phyloP scores from a whole-genome alignment of 1,140 invertebrate species.

The Mesaphorura yosii region DNA sequence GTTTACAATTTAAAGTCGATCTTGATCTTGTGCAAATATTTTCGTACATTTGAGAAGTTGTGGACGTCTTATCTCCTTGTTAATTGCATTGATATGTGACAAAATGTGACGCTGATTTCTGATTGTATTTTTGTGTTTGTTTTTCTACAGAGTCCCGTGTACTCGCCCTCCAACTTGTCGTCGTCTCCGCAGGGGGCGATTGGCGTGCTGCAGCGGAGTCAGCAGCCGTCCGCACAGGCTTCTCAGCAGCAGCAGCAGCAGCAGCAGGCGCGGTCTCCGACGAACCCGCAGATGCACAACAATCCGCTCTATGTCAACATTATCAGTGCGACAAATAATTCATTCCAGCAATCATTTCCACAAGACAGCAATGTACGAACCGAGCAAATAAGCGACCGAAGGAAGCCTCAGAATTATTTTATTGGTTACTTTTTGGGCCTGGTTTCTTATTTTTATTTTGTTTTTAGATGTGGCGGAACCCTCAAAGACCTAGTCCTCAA shows the following conservation, averaged over 20 bases:
- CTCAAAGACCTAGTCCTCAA: conserved; percentile 47
- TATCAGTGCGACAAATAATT: no score
- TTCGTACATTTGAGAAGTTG: no score
- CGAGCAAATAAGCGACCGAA: no score
- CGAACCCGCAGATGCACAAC: conserved; percentile 13
- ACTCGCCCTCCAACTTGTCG: no score
- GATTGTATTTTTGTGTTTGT: conserved; percentile 1
- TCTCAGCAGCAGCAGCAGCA: conserved; percentile 13
- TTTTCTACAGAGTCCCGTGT: conserved; percentile 53
- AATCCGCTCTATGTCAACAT: conserved; percentile 33
- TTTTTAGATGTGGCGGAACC: conserved; percentile 36
- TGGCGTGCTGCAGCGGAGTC: conserved; percentile 8
- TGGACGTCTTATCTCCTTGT: no score
- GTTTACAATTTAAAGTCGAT: no score
- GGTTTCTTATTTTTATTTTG: conserved; percentile 14
- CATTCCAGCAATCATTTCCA: conserved; percentile 25
- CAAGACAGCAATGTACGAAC: conserved; percentile 25
- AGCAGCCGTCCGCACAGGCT: background rate
- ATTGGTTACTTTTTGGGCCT: conserved; percentile 7
- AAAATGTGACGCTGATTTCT: no score
- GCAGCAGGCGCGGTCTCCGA: conserved; percentile 11
- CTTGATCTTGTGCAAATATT: no score
- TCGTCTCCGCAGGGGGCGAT: no score
- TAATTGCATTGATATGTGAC: no score
- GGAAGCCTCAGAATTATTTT: no score